A percentile compares a stretch with the other conserved stretches of the same genome.
Evolutionary conservation across 1,140 invertebrate genomes (phyloP).

Genomic region (Nasonia giraulti): DNA sequence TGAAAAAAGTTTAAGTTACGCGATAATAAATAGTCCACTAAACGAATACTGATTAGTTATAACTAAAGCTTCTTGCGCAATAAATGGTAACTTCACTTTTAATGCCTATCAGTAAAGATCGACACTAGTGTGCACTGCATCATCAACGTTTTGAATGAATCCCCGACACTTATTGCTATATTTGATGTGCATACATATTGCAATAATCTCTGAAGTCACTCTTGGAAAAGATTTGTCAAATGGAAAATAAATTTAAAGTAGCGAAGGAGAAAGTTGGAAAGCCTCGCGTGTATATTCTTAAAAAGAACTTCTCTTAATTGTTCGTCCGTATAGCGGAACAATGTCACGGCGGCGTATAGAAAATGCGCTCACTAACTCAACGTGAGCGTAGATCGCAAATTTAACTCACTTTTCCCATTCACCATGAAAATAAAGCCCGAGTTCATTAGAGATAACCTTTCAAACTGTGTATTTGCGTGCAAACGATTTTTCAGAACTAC

Average conservation of each 20-base stretch:
- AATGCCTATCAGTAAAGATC: not conserved
- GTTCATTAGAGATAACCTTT: constrained; percentile 14
- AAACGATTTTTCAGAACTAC: not conserved
- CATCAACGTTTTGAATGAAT: not conserved
- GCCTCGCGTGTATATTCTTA: not conserved
- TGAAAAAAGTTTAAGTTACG: not conserved
- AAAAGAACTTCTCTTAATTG: constrained; percentile 32
- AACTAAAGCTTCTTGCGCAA: constrained; percentile 14
- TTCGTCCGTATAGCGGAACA: constrained; percentile 44
- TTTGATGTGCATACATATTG: not conserved
- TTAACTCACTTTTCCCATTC: constrained; percentile 35
- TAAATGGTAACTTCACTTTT: not conserved
- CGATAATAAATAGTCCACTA: too few species aligned
- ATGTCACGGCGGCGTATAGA: constrained; percentile 17
- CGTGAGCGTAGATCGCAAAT: not conserved
- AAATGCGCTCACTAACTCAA: constrained; percentile 52
- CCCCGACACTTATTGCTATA: not conserved
- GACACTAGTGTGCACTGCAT: not conserved
- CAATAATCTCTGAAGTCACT: not conserved
- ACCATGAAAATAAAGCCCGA: not conserved
- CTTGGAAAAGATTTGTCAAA: not conserved
- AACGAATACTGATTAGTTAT: not conserved
- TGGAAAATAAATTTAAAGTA: not conserved
- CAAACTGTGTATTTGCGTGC: not conserved
- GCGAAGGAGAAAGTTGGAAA: constrained; percentile 16